Percentiles rank a stretch among this genome's conserved stretches.
These are phyloP conservation scores for Pocillopora damicornis DNA, from an alignment of 64 coral and sea anemone species.

Conservation along the genomic window DNA sequence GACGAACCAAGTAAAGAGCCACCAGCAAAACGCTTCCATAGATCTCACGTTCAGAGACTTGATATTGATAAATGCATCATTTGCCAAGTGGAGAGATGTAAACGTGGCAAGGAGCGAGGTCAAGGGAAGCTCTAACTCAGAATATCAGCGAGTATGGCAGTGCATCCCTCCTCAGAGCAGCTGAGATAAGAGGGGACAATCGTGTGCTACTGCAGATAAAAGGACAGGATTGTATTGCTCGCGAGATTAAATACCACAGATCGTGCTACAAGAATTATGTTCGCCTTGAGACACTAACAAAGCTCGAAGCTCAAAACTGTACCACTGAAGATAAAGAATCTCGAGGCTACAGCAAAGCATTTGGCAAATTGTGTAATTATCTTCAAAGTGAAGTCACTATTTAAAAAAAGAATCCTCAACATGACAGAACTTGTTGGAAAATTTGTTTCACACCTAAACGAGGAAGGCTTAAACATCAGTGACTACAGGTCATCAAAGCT, in stretches of 20 bases:
- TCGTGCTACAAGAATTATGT: no score
- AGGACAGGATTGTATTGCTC: no score
- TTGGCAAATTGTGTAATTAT: slow-evolving; percentile 27
- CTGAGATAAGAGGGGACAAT: slow-evolving; percentile 31
- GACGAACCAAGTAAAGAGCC: no score
- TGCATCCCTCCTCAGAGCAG: slow-evolving; percentile 35
- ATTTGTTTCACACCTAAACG: slow-evolving; percentile 13
- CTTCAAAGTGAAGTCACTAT: slow-evolving; percentile 23
- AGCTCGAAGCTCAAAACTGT: no score
- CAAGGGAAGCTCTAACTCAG: slow-evolving; percentile 38
- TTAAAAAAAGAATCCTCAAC: not conserved
- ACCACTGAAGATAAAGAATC: no score
- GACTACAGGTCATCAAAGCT: slow-evolving; percentile 44
- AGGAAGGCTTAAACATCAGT: slow-evolving; percentile 34
- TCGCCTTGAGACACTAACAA: no score
- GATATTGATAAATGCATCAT: no score
- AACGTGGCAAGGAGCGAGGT: slow-evolving; percentile 3
- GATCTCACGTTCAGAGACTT: no score
- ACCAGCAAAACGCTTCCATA: no score
- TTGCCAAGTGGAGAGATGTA: no score
- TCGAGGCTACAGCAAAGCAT: not conserved
- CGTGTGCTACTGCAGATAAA: no score
- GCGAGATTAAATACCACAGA: no score
- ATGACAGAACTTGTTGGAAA: slow-evolving; percentile 48
- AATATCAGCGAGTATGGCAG: slow-evolving; percentile 65